Evolutionary conservation across 1,140 invertebrate genomes (phyloP).

Genomic region (Bombus sylvicola): DNA sequence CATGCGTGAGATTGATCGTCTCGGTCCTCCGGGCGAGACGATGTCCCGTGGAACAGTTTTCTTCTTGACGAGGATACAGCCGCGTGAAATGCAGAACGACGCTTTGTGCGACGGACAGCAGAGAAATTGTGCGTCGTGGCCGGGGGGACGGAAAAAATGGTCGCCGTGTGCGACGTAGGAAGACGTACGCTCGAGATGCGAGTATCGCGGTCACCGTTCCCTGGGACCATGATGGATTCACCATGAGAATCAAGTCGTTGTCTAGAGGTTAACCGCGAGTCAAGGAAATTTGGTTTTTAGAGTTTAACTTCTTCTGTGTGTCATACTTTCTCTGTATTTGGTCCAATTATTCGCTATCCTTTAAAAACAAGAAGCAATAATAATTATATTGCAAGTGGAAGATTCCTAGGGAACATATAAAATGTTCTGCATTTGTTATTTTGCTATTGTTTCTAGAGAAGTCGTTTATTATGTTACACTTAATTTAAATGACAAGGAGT

Average conservation of each 20-base stretch:
- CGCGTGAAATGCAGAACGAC: conserved; percentile 38
- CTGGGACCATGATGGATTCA: conserved; percentile 19
- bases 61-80: conserved; percentile 41
- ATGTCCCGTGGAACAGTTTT: conserved; percentile 53
- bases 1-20: conserved; percentile 68
- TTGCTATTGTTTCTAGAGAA: background rate
- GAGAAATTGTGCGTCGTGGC: conserved; percentile 56
- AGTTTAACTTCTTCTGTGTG: background rate
- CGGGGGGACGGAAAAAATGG: conserved; percentile 38
- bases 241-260: background rate
- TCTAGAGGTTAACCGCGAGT: background rate
- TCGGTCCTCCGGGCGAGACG: conserved; percentile 33
- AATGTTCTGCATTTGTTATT: background rate
- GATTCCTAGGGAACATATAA: background rate
- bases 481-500: background rate
- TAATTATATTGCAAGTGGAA: no score
- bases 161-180: background rate
- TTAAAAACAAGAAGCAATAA: background rate
- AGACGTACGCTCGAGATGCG: conserved; percentile 10
- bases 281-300: background rate
- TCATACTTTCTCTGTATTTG: background rate
- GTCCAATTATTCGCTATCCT: no score
- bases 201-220: conserved; percentile 3
- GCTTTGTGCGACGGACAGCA: conserved; percentile 60
- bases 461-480: background rate